phyloP scores from a whole-genome alignment of 2,113 vertebrate species.

The Acinonyx jubatus region DNA sequence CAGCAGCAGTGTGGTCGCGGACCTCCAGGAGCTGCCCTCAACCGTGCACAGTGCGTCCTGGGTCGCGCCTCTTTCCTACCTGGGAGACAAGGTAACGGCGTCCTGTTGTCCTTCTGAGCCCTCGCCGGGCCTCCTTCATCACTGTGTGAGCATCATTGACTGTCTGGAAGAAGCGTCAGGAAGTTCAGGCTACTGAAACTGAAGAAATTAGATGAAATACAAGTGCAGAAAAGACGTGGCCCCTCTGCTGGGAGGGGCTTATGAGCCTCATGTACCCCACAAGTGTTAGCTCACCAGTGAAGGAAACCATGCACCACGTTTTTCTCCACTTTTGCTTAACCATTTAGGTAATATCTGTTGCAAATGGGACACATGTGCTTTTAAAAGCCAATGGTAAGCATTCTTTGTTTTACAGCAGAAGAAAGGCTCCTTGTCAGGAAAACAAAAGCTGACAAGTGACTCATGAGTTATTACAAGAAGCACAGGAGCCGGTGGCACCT shows the following conservation, averaged over 20 bases:
- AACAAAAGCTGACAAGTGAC: constrained; percentile 60
- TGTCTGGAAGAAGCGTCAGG: not conserved
- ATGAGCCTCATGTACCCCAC: rapidly evolving
- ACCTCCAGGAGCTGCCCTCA: constrained; percentile 93
- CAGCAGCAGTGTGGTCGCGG: constrained; percentile 93
- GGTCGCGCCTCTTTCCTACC: constrained; percentile 92
- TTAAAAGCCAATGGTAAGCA: not conserved
- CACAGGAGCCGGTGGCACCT: not conserved
- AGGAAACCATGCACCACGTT: not conserved
- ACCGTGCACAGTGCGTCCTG: constrained; percentile 88
- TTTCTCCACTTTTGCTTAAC: not conserved
- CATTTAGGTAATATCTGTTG: not conserved
- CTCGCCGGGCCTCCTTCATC: not conserved
- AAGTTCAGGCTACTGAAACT: not conserved
- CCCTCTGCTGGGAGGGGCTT: not conserved
- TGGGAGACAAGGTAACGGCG: constrained; percentile 91
- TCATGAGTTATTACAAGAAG: constrained; percentile 5
- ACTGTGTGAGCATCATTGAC: not conserved
- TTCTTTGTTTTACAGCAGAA: constrained; percentile 60
- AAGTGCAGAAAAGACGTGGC: too few relatives aligned
- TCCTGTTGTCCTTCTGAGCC: not conserved
- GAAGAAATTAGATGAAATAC: not conserved
- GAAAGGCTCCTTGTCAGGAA: constrained; percentile 30
- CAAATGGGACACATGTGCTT: not conserved
- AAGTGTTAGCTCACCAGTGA: rapidly evolving